Evolutionary conservation across 2,888 invertebrate species (phyloP).

Genomic region (Molorchus minor): DNA sequence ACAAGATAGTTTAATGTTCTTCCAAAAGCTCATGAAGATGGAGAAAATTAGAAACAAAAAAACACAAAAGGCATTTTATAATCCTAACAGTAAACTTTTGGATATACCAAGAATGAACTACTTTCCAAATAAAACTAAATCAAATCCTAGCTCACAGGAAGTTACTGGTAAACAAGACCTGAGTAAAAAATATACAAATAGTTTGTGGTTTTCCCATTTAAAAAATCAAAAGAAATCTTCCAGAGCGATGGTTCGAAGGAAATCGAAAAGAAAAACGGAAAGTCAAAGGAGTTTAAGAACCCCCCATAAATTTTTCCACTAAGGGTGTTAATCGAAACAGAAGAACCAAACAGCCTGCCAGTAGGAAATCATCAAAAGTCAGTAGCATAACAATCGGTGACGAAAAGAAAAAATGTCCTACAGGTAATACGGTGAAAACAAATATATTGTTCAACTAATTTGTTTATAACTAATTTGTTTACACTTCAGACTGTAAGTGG

Average conservation of each 20-base stretch:
- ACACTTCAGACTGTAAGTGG: slow-evolving; percentile 6
- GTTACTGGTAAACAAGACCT: too few relatives aligned
- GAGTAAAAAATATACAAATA: slow-evolving; percentile 46
- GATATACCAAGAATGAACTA: not conserved
- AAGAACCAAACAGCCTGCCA: not conserved
- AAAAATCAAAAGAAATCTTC: slow-evolving; percentile 19
- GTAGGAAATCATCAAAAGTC: not conserved
- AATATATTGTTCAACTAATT: not conserved
- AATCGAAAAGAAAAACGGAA: not conserved
- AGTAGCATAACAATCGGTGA: not conserved
- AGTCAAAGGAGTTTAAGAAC: not conserved
- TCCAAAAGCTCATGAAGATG: slow-evolving; percentile 48
- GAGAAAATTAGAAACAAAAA: slow-evolving; percentile 8
- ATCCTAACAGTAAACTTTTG: not conserved
- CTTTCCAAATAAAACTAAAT: not conserved
- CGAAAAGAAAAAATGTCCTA: slow-evolving; percentile 1
- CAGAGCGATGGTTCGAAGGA: not conserved
- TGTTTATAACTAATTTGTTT: not conserved
- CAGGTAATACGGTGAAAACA: not conserved
- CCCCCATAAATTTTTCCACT: not conserved
- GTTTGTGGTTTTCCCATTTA: slow-evolving; percentile 49
- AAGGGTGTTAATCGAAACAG: not conserved
- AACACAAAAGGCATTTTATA: not conserved
- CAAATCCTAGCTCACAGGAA: not conserved
- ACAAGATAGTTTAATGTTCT: slow-evolving; percentile 51